Evolutionary conservation across 2,797 vertebrate genomes (phyloP).

Genomic region (Arvicola amphibius): DNA sequence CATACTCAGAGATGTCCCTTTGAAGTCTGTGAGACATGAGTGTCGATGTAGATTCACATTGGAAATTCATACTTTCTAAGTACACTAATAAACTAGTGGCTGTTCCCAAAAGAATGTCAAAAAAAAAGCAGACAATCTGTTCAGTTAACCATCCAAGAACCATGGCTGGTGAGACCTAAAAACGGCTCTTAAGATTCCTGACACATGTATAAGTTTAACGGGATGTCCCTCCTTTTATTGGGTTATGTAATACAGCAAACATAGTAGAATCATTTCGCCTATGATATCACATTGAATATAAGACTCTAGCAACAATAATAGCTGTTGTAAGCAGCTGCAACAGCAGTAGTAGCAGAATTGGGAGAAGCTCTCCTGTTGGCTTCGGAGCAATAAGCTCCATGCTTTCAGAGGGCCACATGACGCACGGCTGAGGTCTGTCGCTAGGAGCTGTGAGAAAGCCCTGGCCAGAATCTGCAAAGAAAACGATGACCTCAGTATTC

Average conservation of each 20-base stretch:
- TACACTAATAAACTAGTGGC: not conserved
- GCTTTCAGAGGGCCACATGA: not conserved
- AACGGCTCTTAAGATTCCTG: not conserved
- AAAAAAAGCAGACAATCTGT: not conserved
- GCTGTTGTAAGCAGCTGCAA: not conserved
- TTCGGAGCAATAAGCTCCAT: constrained; percentile 15
- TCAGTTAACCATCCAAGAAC: not conserved
- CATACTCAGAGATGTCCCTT: constrained; percentile 4
- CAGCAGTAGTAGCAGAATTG: not conserved
- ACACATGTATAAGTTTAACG: not conserved
- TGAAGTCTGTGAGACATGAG: not conserved
- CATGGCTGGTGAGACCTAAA: not conserved
- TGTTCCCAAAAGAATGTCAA: constrained; percentile 1
- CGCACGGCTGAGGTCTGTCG: not conserved
- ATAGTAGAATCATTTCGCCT: not conserved
- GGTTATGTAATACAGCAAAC: not conserved
- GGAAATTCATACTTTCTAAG: not conserved
- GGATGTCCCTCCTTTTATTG: not conserved
- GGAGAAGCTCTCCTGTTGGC: constrained; percentile 24
- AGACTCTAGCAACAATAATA: not conserved
- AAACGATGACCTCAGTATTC: not conserved
- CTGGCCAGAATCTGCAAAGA: not conserved
- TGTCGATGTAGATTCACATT: not conserved
- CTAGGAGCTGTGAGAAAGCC: not conserved
- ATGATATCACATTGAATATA: not conserved